These are phyloP conservation scores for Solen grandis DNA, from an alignment of 1,140 invertebrate genomes.

Conservation along the genomic window DNA sequence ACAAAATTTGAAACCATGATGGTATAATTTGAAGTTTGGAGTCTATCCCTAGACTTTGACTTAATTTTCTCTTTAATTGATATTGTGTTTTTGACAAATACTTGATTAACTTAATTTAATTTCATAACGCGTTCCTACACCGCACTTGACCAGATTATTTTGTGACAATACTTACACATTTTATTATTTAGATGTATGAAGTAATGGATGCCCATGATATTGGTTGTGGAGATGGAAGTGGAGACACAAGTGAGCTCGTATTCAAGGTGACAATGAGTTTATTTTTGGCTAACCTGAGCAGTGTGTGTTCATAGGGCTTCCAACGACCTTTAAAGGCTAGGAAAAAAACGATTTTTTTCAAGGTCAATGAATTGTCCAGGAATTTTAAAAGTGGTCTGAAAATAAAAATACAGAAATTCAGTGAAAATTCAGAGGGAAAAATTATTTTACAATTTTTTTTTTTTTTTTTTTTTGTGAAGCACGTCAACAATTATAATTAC, in stretches of 20 bases:
- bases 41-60: not conserved
- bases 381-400: too few relatives aligned
- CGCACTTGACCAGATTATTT: not conserved
- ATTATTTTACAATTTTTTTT: too few relatives aligned
- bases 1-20: not conserved
- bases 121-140: not conserved
- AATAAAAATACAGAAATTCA: too few relatives aligned
- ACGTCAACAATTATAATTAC: too few relatives aligned
- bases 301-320: too few relatives aligned
- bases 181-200: conserved; percentile 15
- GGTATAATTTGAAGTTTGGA: not conserved
- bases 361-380: too few relatives aligned
- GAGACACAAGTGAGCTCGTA: conserved; percentile 11
- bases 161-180: not conserved
- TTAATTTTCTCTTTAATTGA: not conserved
- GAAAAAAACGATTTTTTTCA: too few relatives aligned
- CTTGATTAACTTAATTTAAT: not conserved
- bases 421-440: too few relatives aligned
- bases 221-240: conserved; percentile 36
- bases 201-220: conserved; percentile 29
- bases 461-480: too few relatives aligned
- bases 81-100: not conserved
- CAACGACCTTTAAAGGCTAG: too few relatives aligned
- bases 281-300: not conserved
- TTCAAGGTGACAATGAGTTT: conserved; percentile 3